Conservation (phyloP, 2,888 invertebrate genomes). For the Drosophila mimetica region DNA sequence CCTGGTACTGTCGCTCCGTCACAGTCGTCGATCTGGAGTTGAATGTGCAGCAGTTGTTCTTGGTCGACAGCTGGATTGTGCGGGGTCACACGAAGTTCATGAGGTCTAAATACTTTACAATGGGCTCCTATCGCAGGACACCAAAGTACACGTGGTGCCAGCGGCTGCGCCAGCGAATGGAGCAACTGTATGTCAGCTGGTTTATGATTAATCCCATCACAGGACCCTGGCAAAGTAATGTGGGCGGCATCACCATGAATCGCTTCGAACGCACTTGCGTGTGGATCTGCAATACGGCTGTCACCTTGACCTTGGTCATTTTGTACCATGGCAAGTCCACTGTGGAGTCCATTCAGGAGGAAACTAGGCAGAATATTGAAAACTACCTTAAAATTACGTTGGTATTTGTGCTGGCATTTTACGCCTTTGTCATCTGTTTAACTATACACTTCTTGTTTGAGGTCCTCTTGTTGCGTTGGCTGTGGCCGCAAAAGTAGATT, state of each 20-base stretch:
- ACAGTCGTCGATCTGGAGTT: slow-evolving; percentile 22
- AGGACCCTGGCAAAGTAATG: slow-evolving; percentile 42
- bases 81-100: slow-evolving; percentile 10
- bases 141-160: slow-evolving; percentile 8
- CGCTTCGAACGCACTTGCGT: slow-evolving; percentile 41
- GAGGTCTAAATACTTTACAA: slow-evolving; percentile 16
- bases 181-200: slow-evolving; percentile 31
- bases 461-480: slow-evolving; percentile 1
- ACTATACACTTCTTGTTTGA: slow-evolving; percentile 33
- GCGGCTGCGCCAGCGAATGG: slow-evolving; percentile 12
- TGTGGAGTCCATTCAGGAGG: background rate
- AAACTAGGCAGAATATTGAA: fast-evolving
- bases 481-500: background rate
- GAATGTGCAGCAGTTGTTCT: slow-evolving; percentile 24
- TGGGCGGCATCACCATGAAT: slow-evolving; percentile 16
- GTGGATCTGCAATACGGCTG: slow-evolving; percentile 33
- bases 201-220: slow-evolving; percentile 19
- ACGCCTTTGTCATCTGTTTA: background rate
- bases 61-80: slow-evolving; percentile 32
- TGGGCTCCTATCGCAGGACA: fast-evolving
- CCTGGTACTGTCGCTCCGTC: slow-evolving; percentile 43
- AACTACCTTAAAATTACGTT: fast-evolving
- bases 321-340: slow-evolving; percentile 11
- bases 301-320: slow-evolving; percentile 2
- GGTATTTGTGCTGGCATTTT: background rate